Conservation (phyloP, 2,113 vertebrate genomes). For the Miniopterus natalensis region DNA sequence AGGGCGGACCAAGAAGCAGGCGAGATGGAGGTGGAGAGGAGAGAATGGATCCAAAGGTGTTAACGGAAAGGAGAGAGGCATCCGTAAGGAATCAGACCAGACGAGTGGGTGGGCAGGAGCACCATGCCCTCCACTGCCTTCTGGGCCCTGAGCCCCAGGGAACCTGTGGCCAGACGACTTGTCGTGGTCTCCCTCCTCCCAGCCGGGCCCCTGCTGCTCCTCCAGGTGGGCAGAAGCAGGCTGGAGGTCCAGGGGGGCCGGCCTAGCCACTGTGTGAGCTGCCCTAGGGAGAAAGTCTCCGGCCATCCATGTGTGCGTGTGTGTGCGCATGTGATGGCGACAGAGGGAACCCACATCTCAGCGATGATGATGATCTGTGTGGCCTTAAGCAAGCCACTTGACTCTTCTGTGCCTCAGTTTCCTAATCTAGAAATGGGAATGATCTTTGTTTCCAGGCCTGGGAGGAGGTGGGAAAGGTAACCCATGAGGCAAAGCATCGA, state of each 20-base stretch:
- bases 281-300: neutral
- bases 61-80: neutral
- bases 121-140: too few species aligned
- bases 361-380: neutral
- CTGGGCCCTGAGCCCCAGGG: neutral
- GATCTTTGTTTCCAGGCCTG: neutral
- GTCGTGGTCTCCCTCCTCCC: neutral
- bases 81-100: neutral
- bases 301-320: neutral
- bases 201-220: neutral
- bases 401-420: neutral
- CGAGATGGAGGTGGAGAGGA: neutral
- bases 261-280: neutral
- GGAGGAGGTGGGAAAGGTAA: neutral
- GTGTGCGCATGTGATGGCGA: neutral
- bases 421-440: neutral
- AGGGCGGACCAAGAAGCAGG: neutral
- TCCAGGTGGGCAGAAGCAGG: neutral
- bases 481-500: neutral
- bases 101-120: too few species aligned
- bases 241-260: neutral
- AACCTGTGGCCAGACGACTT: neutral
- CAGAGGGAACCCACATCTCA: neutral
- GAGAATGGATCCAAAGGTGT: neutral
- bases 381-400: neutral